A percentile compares a stretch with the other conserved stretches of the same genome.
phyloP scores from a whole-genome alignment of 2,888 invertebrate genomes.

The Dicycla oo region DNA sequence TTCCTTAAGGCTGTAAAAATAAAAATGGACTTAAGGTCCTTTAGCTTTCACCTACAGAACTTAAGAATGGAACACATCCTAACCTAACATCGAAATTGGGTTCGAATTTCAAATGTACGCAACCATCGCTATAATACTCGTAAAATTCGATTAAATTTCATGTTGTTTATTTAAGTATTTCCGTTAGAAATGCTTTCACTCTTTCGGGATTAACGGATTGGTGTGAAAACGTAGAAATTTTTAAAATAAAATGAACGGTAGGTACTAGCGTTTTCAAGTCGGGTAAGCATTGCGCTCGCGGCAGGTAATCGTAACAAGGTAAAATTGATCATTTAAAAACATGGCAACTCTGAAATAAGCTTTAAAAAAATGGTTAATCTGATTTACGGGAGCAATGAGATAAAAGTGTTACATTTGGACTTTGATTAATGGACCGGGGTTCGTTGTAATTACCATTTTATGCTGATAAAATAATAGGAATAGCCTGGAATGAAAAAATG shows the following conservation, averaged over 20 bases:
- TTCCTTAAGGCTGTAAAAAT: too few relatives aligned
- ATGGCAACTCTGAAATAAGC: conserved; percentile 28
- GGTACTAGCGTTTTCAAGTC: conserved; percentile 29
- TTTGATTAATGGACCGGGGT: conserved; percentile 5
- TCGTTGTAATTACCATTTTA: background rate
- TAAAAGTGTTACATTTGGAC: background rate
- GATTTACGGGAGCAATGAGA: conserved; percentile 30
- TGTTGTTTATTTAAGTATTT: conserved; percentile 30
- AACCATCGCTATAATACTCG: background rate
- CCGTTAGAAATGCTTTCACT: conserved; percentile 37
- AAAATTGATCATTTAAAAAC: conserved; percentile 47
- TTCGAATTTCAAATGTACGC: conserved; percentile 33
- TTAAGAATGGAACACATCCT: too few relatives aligned
- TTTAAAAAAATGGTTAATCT: conserved; percentile 19
- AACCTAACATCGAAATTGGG: conserved; percentile 15
- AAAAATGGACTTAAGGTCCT: too few relatives aligned
- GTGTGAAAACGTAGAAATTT: conserved; percentile 25
- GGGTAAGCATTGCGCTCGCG: conserved; percentile 37
- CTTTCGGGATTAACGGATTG: conserved; percentile 46
- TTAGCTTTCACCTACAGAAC: too few relatives aligned
- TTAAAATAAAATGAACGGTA: conserved; percentile 49
- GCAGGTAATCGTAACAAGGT: conserved; percentile 43
- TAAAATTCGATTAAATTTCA: conserved; percentile 34
- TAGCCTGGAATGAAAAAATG: background rate
- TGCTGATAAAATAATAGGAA: background rate